Base-by-base conservation (phyloP, 2,797 vertebrate genomes). In the Margarornis squamiger region DNA sequence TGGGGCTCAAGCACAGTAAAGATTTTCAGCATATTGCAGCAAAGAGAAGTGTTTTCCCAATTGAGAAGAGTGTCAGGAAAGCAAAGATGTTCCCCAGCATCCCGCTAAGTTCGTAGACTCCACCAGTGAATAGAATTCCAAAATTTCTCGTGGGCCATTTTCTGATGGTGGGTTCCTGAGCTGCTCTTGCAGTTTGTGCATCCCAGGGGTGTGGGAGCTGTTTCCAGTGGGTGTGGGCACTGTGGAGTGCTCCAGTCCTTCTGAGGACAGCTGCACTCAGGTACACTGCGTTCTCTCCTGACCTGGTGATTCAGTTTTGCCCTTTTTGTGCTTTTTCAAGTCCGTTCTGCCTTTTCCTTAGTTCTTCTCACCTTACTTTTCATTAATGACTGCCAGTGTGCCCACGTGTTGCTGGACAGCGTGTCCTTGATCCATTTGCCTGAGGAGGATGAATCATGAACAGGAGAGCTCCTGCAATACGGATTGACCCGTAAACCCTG, bases 21-120 rank as follows among this genome's bases (percentile, higher is more conserved):
- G 77, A 51, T 38, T 91, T 86, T 59, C 88, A 78, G 36, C 73
- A 48, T 66, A 73, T 78, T 93, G 80, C 70, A 63, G 59, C 21
- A 24, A 73, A 72, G 51, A 41, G 7, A 73, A 78, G 36, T 92
- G 66, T 81, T 95, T 91, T 62, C 91, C 55, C 62, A 66, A 48
- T 24, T 49, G 73, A 91, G 79, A 72, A 29, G 38, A 77, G 76
- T 65, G 62, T 88, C 83, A 70, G 86, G 48, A 95, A 93, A 94
- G 71, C 88, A 86, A 81, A 92, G 77, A 80, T 90, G 86, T 93
- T 95, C 70, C 30, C 14, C 52, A 87, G n/a, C 67, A 63, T 87
- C 55, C 48, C 17, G 62, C 66, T 48, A 48, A 75, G 55, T 48
- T 66, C 21, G 11, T 22, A 86, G 80, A 29, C 30, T 68, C 46